Percentiles rank a stretch among this genome's conserved stretches.
Conservation (phyloP, 2,888 invertebrate species). For the Acholoe squamosa region DNA sequence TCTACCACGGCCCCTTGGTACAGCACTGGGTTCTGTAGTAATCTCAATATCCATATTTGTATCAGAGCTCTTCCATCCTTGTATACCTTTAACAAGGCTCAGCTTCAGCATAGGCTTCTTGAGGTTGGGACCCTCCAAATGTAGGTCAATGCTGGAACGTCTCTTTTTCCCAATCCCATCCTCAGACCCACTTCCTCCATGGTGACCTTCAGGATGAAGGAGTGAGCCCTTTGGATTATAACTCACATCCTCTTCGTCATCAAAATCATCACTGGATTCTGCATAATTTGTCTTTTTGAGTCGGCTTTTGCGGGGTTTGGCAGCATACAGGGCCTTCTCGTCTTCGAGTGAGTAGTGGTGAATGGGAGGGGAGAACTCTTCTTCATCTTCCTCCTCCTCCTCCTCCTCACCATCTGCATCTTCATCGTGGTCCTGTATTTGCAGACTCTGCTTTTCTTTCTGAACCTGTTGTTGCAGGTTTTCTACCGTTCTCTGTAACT, state of each 20-base stretch:
- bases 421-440: background rate
- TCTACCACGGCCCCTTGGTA: background rate
- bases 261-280: conserved; percentile 48
- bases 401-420: conserved; percentile 25
- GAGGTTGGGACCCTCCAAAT: background rate
- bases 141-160: background rate
- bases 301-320: conserved; percentile 28
- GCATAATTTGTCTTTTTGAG: conserved; percentile 25
- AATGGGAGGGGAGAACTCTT: conserved; percentile 21
- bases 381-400: conserved; percentile 32
- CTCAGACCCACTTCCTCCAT: conserved; percentile 13
- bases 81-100: conserved; percentile 35
- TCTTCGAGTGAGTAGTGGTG: background rate
- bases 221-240: background rate
- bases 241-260: conserved; percentile 15
- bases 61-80: conserved; percentile 47
- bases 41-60: background rate
- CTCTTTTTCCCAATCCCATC: background rate
- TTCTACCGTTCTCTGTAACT: background rate
- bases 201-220: background rate
- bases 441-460: conserved; percentile 29
- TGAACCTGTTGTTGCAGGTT: background rate
- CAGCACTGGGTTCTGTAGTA: background rate
- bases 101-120: conserved; percentile 54
- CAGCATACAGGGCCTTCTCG: conserved; percentile 34